Evolutionary conservation across 2,113 vertebrate species (phyloP).

Genomic region (Tragelaphus imberbis): DNA sequence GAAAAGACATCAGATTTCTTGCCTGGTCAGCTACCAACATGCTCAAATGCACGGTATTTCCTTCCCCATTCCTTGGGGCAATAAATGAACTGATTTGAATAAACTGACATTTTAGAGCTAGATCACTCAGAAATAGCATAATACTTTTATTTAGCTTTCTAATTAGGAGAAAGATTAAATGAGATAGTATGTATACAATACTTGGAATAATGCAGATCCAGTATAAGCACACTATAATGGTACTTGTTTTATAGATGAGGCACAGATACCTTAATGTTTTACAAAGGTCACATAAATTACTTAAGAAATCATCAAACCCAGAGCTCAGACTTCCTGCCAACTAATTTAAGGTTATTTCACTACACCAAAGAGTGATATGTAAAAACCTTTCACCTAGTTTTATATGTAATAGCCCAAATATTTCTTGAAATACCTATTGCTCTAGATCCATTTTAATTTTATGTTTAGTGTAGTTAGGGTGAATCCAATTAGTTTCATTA

Average conservation of each 20-base stretch:
- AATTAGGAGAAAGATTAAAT: background rate
- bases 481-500: background rate
- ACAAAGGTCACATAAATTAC: background rate
- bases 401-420: background rate
- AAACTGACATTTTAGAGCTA: background rate
- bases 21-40: constrained; percentile 44
- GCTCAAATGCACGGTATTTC: background rate
- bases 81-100: constrained; percentile 13
- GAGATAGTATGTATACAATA: background rate
- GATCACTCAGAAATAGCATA: background rate
- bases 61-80: background rate
- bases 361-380: fast-evolving
- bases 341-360: background rate
- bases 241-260: background rate
- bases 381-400: background rate
- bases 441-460: background rate
- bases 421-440: background rate
- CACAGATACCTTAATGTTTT: background rate
- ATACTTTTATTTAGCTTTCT: background rate
- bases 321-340: background rate
- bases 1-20: constrained; percentile 34
- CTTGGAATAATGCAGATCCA: background rate
- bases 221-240: background rate
- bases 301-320: background rate
- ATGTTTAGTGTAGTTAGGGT: background rate